A percentile compares a stretch with the other conserved stretches of the same genome.
These are phyloP conservation scores for Meteorus sp. DNA, from an alignment of 1,140 invertebrate genomes.

Conservation along the genomic window DNA sequence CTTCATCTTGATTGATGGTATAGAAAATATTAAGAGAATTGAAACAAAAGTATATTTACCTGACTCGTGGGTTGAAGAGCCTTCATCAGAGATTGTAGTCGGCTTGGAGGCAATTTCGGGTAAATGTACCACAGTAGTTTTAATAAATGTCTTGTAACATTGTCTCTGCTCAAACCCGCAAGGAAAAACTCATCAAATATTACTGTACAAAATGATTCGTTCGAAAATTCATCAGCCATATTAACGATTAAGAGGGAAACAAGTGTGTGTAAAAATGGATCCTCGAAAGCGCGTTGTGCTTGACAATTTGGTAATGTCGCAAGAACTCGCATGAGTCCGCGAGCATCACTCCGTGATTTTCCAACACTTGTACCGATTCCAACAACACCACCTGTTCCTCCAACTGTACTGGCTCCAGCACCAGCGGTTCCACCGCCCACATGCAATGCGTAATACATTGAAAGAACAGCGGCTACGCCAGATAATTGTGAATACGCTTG, in stretches of 20 bases:
- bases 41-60: no score
- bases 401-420: conserved; percentile 67
- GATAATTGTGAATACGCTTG: conserved; percentile 89
- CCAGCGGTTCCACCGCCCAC: conserved; percentile 75
- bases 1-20: not conserved
- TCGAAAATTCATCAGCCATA: conserved; percentile 88
- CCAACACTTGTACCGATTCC: conserved; percentile 66
- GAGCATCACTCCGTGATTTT: conserved; percentile 74
- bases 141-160: conserved; percentile 90
- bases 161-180: conserved; percentile 83
- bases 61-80: conserved; percentile 79
- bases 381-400: conserved; percentile 65
- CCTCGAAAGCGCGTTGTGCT: conserved; percentile 89
- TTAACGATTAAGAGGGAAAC: conserved; percentile 82
- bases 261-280: conserved; percentile 91
- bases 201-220: conserved; percentile 93
- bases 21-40: no score
- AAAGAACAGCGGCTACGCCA: conserved; percentile 86
- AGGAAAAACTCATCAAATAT: conserved; percentile 97
- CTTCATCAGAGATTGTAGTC: conserved; percentile 82
- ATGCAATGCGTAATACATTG: conserved; percentile 95
- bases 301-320: conserved; percentile 89
- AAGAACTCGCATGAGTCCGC: conserved; percentile 83
- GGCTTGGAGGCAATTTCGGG: conserved; percentile 77
- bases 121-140: conserved; percentile 93